Base-by-base conservation (phyloP, 2,888 invertebrate genomes). In the Drosophila antonietae region DNA sequence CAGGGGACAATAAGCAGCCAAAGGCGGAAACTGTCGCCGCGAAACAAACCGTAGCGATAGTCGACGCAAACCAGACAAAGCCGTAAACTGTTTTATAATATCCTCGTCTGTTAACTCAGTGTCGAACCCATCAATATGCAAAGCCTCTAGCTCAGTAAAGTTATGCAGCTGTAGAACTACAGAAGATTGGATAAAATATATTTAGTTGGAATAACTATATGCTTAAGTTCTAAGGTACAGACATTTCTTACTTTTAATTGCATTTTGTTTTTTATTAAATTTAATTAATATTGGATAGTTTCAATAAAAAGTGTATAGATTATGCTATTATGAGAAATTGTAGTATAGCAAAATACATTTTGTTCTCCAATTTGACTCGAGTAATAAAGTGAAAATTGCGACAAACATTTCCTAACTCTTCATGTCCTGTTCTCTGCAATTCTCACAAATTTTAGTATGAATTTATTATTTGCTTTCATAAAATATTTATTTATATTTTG, bases 51-150 rank as follows among this genome's bases (percentile, higher is more conserved):
- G 66, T 1, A 83, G 28, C 0, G 70, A 56, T 1, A 83, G 64
- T 8, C 73, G 63, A 2, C 56, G 60, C 31, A 83, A 43, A n/a
- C 14, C 41, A 8, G 72, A 28, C 43, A 80, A 6, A 5, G 66
- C 35, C 10, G 70, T 55, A 7, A 83, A 70, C 51, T 78, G 63
- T 5, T 71, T 46, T 15, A 66, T 46, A 18, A 83, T 72, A 12
- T 78, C 68, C 1, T n/a, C n/a, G n/a, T 68, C 51, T 12, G 47
- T 58, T 12, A 86, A 52, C 20, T 60, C 65, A 3, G 58, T 41
- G 46, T 88, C 87, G 3, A 86, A 53, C 12, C 89, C 83, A 63
- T 83, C 89, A 46, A 83, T 57, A 23, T 80, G 70, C 44, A 83
- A 47, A 2, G 61, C 53, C 12, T 88, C 61, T 31, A 83, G 52